Conservation (phyloP, 2,113 vertebrate species). For the Clarias batrachus region DNA sequence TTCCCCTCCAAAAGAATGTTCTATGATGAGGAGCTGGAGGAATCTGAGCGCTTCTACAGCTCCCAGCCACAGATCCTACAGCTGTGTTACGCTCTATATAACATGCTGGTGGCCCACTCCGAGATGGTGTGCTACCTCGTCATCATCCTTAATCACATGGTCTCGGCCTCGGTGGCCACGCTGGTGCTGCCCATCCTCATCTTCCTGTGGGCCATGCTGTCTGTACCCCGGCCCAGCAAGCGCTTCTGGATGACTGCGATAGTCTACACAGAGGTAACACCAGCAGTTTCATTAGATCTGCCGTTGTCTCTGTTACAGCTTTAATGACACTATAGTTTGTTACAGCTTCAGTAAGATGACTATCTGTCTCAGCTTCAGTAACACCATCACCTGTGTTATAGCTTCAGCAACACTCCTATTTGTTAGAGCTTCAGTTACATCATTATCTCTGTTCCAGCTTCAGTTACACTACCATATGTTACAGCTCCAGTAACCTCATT, state of each 20-base stretch:
- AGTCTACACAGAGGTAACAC: conserved; percentile 85
- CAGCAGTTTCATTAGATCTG: not conserved
- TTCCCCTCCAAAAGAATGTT: conserved; percentile 77
- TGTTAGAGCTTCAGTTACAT: not conserved
- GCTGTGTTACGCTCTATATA: conserved; percentile 86
- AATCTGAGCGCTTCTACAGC: conserved; percentile 83
- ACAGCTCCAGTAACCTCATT: not conserved
- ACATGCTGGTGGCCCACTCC: conserved; percentile 86
- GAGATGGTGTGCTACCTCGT: conserved; percentile 93
- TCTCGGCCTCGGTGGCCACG: conserved; percentile 87
- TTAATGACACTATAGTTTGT: not conserved
- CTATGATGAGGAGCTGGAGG: conserved; percentile 81
- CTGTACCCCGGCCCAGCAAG: conserved; percentile 88
- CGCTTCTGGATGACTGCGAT: conserved; percentile 97
- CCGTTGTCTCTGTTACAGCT: not conserved
- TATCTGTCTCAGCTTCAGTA: not conserved
- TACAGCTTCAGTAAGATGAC: not conserved
- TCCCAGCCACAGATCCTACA: conserved; percentile 84
- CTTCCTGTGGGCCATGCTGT: conserved; percentile 93
- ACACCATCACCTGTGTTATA: not conserved
- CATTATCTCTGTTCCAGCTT: not conserved
- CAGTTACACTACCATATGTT: not conserved
- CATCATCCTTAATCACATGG: conserved; percentile 92
- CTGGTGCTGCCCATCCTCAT: conserved; percentile 88
- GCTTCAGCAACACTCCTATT: not conserved